phyloP scores from a whole-genome alignment of 2,888 invertebrate genomes.

The Eristalis arbustorum region DNA sequence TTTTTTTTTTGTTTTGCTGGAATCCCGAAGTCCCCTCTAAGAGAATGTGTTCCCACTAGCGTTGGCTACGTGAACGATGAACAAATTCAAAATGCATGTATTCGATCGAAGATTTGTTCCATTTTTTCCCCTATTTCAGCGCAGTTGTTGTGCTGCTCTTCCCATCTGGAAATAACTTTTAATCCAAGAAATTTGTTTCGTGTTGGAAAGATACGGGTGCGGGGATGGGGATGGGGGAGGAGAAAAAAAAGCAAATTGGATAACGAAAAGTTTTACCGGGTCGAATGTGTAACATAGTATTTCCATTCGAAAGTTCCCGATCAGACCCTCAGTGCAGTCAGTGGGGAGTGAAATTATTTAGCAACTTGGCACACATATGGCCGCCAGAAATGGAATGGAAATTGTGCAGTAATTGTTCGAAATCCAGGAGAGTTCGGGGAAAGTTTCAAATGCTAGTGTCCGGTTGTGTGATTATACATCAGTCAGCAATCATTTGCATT shows the following conservation, averaged over 20 bases:
- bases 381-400: not conserved
- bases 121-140: conserved; percentile 5
- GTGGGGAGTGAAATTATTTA: not conserved
- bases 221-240: no score
- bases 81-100: conserved; percentile 67
- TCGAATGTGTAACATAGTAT: conserved; percentile 34
- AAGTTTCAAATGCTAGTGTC: not conserved
- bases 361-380: not conserved
- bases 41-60: conserved; percentile 22
- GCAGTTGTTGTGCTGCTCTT: conserved; percentile 1
- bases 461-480: not conserved
- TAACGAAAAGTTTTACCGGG: conserved; percentile 49
- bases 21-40: conserved; percentile 1
- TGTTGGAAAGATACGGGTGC: conserved; percentile 22
- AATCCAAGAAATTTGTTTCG: conserved; percentile 63
- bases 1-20: not conserved
- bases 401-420: not conserved
- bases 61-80: conserved; percentile 16
- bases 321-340: not conserved
- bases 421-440: not conserved
- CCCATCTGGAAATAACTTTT: conserved; percentile 56
- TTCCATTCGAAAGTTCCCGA: conserved; percentile 35
- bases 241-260: conserved; percentile 42
- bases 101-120: conserved; percentile 43
- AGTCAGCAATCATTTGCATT: not conserved